These are phyloP conservation scores for Eulacestoma nigropectus DNA, from an alignment of 2,113 vertebrate species.

Conservation along the genomic window DNA sequence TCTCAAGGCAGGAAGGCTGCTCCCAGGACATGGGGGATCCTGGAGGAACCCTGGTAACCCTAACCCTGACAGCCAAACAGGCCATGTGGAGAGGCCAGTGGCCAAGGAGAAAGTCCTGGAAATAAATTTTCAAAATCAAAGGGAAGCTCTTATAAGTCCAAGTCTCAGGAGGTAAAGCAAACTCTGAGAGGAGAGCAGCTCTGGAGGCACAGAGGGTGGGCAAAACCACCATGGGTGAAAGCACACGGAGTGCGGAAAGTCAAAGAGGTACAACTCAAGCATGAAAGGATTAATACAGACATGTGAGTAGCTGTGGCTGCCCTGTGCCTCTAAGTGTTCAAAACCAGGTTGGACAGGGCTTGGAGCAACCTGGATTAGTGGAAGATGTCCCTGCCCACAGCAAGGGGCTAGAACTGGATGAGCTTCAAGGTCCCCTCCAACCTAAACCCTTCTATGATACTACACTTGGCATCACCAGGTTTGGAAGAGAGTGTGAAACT, in stretches of 20 bases:
- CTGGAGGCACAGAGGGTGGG: neutral
- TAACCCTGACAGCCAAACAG: neutral
- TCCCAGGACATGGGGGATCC: neutral
- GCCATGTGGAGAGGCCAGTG: accelerated
- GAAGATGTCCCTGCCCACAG: neutral
- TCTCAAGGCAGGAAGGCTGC: neutral
- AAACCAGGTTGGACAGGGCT: accelerated
- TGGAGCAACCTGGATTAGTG: neutral
- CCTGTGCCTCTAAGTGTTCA: accelerated
- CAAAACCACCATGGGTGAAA: neutral
- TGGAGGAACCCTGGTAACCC: neutral
- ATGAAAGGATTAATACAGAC: neutral
- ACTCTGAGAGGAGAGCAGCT: neutral
- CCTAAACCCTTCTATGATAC: neutral
- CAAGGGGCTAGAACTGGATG: neutral
- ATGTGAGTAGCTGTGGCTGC: neutral
- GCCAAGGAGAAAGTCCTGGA: neutral
- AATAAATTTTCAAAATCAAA: neutral
- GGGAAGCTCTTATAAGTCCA: neutral
- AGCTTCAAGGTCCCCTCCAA: neutral
- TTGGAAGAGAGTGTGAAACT: neutral
- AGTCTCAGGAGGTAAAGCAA: neutral
- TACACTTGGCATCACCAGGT: neutral
- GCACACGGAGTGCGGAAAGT: neutral
- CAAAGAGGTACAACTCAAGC: neutral